Evolutionary conservation across 2,797 vertebrate genomes (phyloP), one percentile per base, ranked within the genome.

Genomic region (Avahi laniger): DNA sequence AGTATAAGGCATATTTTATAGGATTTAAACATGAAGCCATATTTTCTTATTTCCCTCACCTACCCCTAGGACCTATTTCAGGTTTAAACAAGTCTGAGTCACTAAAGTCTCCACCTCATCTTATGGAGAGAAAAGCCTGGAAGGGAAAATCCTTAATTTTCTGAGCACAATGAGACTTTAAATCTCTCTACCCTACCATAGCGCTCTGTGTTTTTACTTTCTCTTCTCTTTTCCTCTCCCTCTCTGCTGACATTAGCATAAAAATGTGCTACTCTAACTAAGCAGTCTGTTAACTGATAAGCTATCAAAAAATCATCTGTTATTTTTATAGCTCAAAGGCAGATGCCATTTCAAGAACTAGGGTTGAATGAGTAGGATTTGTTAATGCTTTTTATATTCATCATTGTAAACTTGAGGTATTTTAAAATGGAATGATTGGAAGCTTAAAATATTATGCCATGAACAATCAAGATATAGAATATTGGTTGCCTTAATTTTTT

Each of bases 241-340:
- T 9, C 97, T 98, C 97, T 98, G 98, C 98, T 98, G 98, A 98
- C 98, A 99, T 99, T 99, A 98, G 98, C 98, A 99, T 99, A 98
- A 99, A 99, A 98, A 99, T 99, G 98, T 98, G 98, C 98, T 98
- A 98, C 98, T 98, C 98, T 98, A 99, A 99, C 98, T 98, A 99
- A 99, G 98, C 98, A 99, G 98, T 98, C 98, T 99, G 98, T 98
- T 99, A 99, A 98, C 98, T 98, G 98, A 98, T 99, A 99, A 98
- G 98, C 98, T 99, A 99, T 99, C 98, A 99, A 98, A 98, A 99
- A 99, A 98, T 99, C 98, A 98, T 99, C 98, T 99, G 98, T 99
- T 99, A 99, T 99, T 99, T 99, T 99, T 99, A 99, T 98, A 99
- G 98, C 98, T 99, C 98, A 98, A 98, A 98, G 98, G 98, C 98